Percentiles rank a stretch among this genome's conserved stretches.
Evolutionary conservation across 2,797 vertebrate species (phyloP).

Genomic region (Petrocephalus schoutedeni): DNA sequence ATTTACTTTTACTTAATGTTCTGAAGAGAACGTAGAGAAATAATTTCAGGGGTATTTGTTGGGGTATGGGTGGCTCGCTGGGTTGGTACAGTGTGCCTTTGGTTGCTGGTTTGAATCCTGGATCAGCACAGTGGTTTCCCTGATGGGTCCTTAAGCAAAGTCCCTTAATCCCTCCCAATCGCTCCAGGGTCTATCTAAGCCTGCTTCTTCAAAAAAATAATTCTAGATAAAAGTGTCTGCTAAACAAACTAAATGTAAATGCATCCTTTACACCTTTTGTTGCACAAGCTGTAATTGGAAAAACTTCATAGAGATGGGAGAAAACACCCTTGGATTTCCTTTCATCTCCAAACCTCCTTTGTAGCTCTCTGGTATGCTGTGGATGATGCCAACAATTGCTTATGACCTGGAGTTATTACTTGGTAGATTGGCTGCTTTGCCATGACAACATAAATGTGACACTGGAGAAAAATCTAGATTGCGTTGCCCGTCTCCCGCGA

Average conservation of each 20-base stretch:
- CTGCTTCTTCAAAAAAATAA: not conserved
- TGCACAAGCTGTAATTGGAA: not conserved
- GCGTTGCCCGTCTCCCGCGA: not conserved
- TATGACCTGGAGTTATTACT: not conserved
- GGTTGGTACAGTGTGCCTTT: not conserved
- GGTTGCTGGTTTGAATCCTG: not conserved
- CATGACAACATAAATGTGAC: not conserved
- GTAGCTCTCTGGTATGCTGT: not conserved
- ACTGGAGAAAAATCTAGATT: not conserved
- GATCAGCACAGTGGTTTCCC: not conserved
- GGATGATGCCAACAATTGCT: slow-evolving; percentile 1
- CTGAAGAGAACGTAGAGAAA: not conserved
- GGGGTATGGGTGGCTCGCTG: not conserved
- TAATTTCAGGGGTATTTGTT: not conserved
- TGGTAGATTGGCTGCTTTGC: not conserved
- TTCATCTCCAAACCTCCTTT: not conserved
- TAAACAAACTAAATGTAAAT: not conserved
- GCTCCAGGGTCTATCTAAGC: not conserved
- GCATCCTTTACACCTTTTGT: not conserved
- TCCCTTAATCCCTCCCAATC: not conserved
- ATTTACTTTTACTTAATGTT: not conserved
- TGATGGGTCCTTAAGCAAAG: not conserved
- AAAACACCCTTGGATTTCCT: not conserved
- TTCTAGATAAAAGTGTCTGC: not conserved
- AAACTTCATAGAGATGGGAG: not conserved